Percentiles rank a stretch among this genome's conserved stretches.
Conservation (phyloP, 2,797 vertebrate genomes). For the Sebastes itinus region DNA sequence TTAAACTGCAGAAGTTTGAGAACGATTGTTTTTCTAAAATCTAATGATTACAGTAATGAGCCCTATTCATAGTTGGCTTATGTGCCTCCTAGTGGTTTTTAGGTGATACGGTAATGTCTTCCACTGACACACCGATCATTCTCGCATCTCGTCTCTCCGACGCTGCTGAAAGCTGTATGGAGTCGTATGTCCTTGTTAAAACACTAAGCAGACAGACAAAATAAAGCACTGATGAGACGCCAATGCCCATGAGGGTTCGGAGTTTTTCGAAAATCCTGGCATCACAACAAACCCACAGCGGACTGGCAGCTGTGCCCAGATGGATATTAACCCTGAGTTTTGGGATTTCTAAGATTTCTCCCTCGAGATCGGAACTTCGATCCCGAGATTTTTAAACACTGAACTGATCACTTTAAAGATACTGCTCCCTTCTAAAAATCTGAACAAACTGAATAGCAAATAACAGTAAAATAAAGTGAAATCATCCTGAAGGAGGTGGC, state of each 20-base stretch:
- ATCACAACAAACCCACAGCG: neutral
- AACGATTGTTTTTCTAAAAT: neutral
- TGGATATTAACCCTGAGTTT: constrained; percentile 26
- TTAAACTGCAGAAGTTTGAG: neutral
- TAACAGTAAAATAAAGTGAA: neutral
- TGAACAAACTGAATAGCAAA: neutral
- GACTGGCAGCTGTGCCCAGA: constrained; percentile 39
- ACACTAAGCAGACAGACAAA: constrained; percentile 22
- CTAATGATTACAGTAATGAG: neutral
- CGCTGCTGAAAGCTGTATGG: neutral
- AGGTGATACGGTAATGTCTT: neutral
- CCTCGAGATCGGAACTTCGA: neutral
- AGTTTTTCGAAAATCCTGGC: constrained; percentile 25
- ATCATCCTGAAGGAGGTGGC: neutral
- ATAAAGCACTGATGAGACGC: constrained; percentile 40
- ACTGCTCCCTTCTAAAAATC: neutral
- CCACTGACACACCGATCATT: neutral
- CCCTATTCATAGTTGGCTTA: neutral
- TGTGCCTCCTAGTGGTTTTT: neutral
- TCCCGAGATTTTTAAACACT: constrained; percentile 16
- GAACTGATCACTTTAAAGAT: neutral
- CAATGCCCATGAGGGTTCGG: constrained; percentile 6
- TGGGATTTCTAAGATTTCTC: constrained; percentile 34
- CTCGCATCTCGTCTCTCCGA: neutral
- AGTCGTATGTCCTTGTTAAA: neutral